These are phyloP conservation scores for Eupithecia subumbrata DNA, from an alignment of 2,888 invertebrate genomes.

Conservation along the genomic window DNA sequence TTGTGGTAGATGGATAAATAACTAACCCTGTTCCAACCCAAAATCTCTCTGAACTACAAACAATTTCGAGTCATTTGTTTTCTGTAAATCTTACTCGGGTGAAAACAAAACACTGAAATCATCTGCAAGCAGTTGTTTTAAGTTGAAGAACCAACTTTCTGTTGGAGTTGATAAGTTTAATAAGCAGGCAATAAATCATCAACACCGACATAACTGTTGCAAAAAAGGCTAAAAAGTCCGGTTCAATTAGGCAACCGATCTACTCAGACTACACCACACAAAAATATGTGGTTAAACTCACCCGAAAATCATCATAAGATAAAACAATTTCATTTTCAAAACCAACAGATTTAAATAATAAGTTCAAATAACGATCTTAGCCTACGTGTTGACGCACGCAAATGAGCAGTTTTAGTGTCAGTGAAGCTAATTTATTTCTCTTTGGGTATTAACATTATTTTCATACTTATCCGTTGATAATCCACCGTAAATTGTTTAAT, in stretches of 20 bases:
- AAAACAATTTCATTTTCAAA: constrained; percentile 13
- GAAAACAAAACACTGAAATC: neutral
- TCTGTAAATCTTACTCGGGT: neutral
- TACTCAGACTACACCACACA: no score
- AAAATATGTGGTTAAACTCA: constrained; percentile 5
- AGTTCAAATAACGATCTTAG: neutral
- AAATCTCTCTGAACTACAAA: neutral
- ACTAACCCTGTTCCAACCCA: neutral
- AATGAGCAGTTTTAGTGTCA: constrained; percentile 15
- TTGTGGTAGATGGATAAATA: neutral
- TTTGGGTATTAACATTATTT: constrained; percentile 22
- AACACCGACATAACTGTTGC: no score
- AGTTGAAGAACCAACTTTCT: neutral
- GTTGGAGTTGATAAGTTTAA: no score
- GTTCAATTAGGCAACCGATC: no score
- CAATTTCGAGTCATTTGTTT: neutral
- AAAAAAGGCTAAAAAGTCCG: no score
- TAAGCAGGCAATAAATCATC: no score
- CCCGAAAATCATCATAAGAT: constrained; percentile 17
- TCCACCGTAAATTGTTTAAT: constrained; percentile 1
- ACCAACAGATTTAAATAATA: neutral
- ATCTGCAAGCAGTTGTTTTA: neutral
- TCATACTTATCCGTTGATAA: constrained; percentile 6
- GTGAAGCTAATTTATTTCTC: constrained; percentile 21
- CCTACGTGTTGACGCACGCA: neutral